Evolutionary conservation across 2,888 invertebrate genomes (phyloP), one percentile per base, ranked within the genome.

Genomic region (Chalcosyrphus nemorum): DNA sequence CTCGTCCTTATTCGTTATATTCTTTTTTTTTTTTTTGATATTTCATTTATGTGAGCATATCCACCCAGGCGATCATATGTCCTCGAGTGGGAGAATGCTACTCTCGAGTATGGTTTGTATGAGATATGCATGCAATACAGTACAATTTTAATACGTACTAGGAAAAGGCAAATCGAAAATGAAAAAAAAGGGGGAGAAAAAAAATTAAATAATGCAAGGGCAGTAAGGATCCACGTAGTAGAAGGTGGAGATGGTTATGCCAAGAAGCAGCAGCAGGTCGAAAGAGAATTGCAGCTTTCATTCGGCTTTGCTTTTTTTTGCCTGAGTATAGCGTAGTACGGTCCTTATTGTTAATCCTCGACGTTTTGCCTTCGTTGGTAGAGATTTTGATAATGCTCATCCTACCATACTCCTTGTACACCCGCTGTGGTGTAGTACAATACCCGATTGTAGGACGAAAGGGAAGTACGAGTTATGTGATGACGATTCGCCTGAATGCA

Each of bases 381-480:
- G 43, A 65, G 76, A 57, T 81, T 65, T 54, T 13, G 65, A 57
- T 52, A 41, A 43, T 50, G 29, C 41, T 56, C 45, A 47, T 65
- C 13, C 15, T 13, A 61, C 52, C 17, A 11, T 11, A 13, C 41
- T 1, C 41, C 41, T 1, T 32, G 29, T 19, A 21, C 19, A 15
- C 17, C 27, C 15, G 17, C 17, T 38, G 50, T 17, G 35, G 47
- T 27, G 38, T 11, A 24, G 24, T 13, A 47, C 35, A 68, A 35
- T 76, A 50, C 50, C 9, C 47, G 50, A 47, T 59, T 63, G 21
- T 13, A 13, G 35, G 21, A 11, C 27, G 24, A 63, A n/a, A 61
- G 50, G 38, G 5, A 68, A 38, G 21, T 32, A 59, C 45, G 54
- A 82, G 77, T 77, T 78, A 75, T 84, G 74, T 74, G 80, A 63